Base-by-base conservation (phyloP, 2,888 invertebrate genomes). In the Arrhopalites spinosus region DNA sequence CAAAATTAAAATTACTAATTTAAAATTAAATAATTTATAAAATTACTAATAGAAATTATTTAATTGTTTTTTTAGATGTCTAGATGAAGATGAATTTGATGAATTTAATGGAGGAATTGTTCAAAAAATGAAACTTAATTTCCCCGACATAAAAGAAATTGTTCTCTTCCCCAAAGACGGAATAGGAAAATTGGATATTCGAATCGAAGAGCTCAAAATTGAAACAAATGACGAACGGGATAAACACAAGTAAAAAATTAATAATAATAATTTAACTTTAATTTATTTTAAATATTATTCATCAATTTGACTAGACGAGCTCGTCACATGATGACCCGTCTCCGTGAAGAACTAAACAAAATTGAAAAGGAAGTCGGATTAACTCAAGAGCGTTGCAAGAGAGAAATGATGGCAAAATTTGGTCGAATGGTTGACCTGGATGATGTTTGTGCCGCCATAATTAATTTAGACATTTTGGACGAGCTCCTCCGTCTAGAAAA, bases 341-440 rank as follows among this genome's bases (percentile, higher is more conserved):
- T 81, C 0, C 69, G 76, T 8, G 79, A 81, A 53, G 80, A 79
- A 36, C 56, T 82, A 0, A 71, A 72, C 17, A 79, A 81, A 20
- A 59, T 77, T 17, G 80, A 79, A 47, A 72, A 77, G 23, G 74
- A 77, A 43, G 78, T 79, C 7, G 68, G 73, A 20, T n/a, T 8
- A 2, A 74, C 76, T 20, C 59, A 64, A 1, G 45, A 59, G 2
- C 43, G 69, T 36, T 75, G 75, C n/a, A 75, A 76, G n/a, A 53
- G 75, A 47, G 80, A 80, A 29, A 81, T 81, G 81, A 67, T 78
- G 0, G 63, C 78, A 0, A 81, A 81, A 74, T 83, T 81, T 47
- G 81, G 82, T 0, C 72, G 75, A n/a, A 67, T 79, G 15, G 79
- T 83, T 5, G 81, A 83, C 73, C 43, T 81, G 61, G 82, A 81